These are phyloP conservation scores for Zosterops borbonicus DNA, from an alignment of 2,113 vertebrate species.

Conservation along the genomic window DNA sequence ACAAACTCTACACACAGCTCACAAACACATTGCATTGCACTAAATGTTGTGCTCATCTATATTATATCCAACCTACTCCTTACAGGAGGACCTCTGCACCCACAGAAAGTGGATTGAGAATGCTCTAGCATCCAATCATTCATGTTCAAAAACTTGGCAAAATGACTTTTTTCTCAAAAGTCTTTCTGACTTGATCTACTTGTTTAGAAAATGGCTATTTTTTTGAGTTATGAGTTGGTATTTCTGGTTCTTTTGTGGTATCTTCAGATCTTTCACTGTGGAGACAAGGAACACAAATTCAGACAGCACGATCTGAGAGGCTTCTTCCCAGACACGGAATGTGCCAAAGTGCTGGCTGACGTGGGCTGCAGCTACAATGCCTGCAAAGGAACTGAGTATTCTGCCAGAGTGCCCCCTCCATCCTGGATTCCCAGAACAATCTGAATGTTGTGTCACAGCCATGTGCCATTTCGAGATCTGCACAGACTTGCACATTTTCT, in stretches of 20 bases:
- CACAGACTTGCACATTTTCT: neutral
- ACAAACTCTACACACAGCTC: neutral
- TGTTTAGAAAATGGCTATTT: neutral
- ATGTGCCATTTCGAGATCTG: conserved; percentile 17
- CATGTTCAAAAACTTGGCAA: neutral
- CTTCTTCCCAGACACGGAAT: neutral
- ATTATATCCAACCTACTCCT: neutral
- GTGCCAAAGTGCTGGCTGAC: neutral
- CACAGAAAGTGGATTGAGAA: neutral
- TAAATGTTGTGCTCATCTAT: neutral
- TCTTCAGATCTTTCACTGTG: neutral
- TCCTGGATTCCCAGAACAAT: conserved; percentile 46
- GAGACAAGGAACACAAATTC: neutral
- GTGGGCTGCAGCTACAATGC: conserved; percentile 41
- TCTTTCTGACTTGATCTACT: neutral
- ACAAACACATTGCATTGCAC: neutral
- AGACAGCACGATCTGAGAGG: neutral
- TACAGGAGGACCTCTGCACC: neutral
- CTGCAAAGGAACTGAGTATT: neutral
- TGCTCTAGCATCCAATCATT: neutral
- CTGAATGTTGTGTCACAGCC: neutral
- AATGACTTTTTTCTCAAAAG: neutral
- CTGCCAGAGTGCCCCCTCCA: conserved; percentile 54
- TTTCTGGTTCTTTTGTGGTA: neutral
- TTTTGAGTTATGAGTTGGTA: neutral